Percentiles rank a stretch among this genome's conserved stretches.
These are phyloP conservation scores for Cryptoblepharus egeriae DNA, from an alignment of 2,797 vertebrate genomes.

Conservation along the genomic window DNA sequence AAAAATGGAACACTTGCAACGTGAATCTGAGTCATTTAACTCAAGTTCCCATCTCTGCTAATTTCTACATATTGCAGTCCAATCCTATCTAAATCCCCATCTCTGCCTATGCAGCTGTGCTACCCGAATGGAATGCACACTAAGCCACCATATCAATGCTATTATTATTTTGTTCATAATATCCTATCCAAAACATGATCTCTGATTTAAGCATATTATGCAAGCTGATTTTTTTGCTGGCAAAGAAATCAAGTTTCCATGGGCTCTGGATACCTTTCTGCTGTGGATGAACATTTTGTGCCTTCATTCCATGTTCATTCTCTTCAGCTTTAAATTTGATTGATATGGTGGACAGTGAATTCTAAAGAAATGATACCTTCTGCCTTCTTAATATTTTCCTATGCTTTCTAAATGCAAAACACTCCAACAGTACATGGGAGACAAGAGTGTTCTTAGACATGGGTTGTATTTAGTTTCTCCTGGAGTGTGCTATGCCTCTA, in stretches of 20 bases:
- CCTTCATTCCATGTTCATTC: background rate
- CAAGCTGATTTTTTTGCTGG: background rate
- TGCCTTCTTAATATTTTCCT: background rate
- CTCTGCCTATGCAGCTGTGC: too few relatives aligned
- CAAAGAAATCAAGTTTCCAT: background rate
- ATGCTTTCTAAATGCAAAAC: background rate
- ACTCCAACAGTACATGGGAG: background rate
- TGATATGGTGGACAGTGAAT: background rate
- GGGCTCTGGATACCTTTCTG: background rate
- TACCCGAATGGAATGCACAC: too few relatives aligned
- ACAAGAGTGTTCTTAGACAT: background rate
- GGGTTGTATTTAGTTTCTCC: background rate
- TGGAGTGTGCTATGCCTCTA: background rate
- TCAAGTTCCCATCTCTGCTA: too few relatives aligned
- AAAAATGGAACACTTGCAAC: too few relatives aligned
- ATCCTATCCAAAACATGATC: background rate
- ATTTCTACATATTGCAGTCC: background rate
- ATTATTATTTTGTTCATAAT: background rate
- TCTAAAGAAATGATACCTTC: background rate
- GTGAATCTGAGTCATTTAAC: too few relatives aligned
- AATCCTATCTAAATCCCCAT: too few relatives aligned
- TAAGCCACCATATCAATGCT: too few relatives aligned
- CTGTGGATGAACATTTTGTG: background rate
- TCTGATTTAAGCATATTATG: background rate
- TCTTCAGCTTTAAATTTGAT: background rate